Evolutionary conservation across 2,888 invertebrate species (phyloP).

Genomic region (Operophtera brumata): DNA sequence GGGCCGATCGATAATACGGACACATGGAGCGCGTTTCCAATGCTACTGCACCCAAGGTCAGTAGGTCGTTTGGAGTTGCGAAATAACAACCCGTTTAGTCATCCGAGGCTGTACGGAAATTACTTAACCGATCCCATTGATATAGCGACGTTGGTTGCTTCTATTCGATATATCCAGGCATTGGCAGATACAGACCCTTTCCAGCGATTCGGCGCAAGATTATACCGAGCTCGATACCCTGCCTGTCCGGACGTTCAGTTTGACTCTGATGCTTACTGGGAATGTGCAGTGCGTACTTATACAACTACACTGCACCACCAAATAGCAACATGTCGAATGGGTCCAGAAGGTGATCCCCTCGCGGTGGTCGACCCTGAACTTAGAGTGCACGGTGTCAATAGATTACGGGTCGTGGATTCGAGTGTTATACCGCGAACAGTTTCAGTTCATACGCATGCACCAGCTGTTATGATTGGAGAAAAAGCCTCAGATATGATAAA

Average conservation of each 20-base stretch:
- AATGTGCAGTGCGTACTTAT: slow-evolving; percentile 82
- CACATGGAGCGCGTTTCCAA: slow-evolving; percentile 81
- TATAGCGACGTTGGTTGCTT: slow-evolving; percentile 80
- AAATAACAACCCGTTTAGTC: slow-evolving; percentile 82
- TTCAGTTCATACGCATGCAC: slow-evolving; percentile 78
- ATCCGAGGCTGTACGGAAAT: slow-evolving; percentile 85
- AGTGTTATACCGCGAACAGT: slow-evolving; percentile 79
- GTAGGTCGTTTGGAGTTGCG: slow-evolving; percentile 84
- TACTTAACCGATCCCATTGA: slow-evolving; percentile 84
- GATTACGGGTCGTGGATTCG: slow-evolving; percentile 77
- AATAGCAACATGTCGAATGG: slow-evolving; percentile 84
- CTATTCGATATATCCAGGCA: slow-evolving; percentile 78
- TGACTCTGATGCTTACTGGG: slow-evolving; percentile 83
- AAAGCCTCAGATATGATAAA: slow-evolving; percentile 80
- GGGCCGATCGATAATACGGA: slow-evolving; percentile 63
- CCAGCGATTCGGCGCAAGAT: slow-evolving; percentile 69
- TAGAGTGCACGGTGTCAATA: slow-evolving; percentile 70
- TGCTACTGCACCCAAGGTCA: slow-evolving; percentile 85
- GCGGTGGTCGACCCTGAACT: slow-evolving; percentile 84
- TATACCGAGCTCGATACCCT: slow-evolving; percentile 81
- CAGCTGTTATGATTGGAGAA: slow-evolving; percentile 80
- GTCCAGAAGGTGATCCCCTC: slow-evolving; percentile 77
- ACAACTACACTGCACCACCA: slow-evolving; percentile 84
- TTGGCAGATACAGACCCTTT: slow-evolving; percentile 74
- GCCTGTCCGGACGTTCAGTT: slow-evolving; percentile 78